These are phyloP conservation scores for Pentalonia nigronervosa DNA, from an alignment of 1,140 invertebrate species.

Conservation along the genomic window DNA sequence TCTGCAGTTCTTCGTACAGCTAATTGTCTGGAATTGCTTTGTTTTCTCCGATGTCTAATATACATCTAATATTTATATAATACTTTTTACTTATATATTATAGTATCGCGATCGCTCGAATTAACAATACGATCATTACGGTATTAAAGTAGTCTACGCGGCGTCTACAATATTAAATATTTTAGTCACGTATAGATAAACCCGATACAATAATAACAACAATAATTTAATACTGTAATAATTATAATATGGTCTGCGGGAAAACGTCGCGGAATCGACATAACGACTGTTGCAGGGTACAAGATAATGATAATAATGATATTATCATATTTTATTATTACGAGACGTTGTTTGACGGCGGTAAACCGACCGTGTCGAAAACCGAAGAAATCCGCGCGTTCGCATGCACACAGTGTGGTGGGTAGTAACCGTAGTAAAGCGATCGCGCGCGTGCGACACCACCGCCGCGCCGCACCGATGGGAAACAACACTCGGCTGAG, in stretches of 20 bases:
- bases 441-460: background rate
- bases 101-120: background rate
- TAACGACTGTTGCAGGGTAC: background rate
- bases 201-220: background rate
- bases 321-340: too few relatives aligned
- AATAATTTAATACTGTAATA: background rate
- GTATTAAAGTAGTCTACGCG: background rate
- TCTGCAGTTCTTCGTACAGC: too few relatives aligned
- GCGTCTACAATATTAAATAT: background rate
- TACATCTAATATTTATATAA: background rate
- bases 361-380: conserved; percentile 28
- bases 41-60: background rate
- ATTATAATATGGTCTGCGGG: background rate
- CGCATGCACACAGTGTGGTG: too few relatives aligned
- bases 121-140: background rate
- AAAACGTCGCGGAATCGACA: background rate
- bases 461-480: background rate
- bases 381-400: background rate
- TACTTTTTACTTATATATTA: background rate
- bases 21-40: background rate
- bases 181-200: background rate
- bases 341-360: background rate
- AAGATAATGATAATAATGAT: background rate
- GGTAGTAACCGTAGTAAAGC: too few relatives aligned
- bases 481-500: conserved; percentile 18